Conservation (phyloP, 2,113 vertebrate species). For the Cyprinodon brontotheroides region DNA sequence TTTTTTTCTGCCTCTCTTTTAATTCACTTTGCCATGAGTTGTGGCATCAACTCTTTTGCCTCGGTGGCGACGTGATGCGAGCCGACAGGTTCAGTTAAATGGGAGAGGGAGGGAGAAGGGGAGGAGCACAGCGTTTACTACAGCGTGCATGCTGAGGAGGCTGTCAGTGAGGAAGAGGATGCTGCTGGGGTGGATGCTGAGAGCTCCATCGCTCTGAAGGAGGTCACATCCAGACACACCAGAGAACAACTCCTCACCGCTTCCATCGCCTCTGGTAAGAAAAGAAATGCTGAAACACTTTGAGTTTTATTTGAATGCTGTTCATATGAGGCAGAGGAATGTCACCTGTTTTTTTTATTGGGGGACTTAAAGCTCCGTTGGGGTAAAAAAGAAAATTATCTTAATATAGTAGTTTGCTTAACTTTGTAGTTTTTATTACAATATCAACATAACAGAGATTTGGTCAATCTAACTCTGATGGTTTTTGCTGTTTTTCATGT, state of each 20-base stretch:
- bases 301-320: neutral
- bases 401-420: too few species aligned
- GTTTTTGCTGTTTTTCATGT: too few species aligned
- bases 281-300: neutral
- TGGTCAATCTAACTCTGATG: too few species aligned
- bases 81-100: slow-evolving; percentile 48
- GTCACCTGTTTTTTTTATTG: neutral
- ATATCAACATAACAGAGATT: too few species aligned
- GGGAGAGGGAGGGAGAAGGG: slow-evolving; percentile 13
- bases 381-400: neutral
- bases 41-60: slow-evolving; percentile 30
- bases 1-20: neutral
- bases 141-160: slow-evolving; percentile 36
- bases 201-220: slow-evolving; percentile 25
- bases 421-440: too few species aligned
- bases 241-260: slow-evolving; percentile 9
- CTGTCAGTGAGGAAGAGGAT: slow-evolving; percentile 52
- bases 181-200: slow-evolving; percentile 45
- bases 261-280: slow-evolving; percentile 42
- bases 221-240: slow-evolving; percentile 1
- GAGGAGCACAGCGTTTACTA: slow-evolving; percentile 44
- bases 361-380: neutral
- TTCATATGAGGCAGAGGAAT: neutral
- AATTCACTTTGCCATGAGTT: slow-evolving; percentile 12
- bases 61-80: slow-evolving; percentile 55